Evolutionary conservation across 2,113 vertebrate species (phyloP).

Genomic region (Mesitornis unicolor): DNA sequence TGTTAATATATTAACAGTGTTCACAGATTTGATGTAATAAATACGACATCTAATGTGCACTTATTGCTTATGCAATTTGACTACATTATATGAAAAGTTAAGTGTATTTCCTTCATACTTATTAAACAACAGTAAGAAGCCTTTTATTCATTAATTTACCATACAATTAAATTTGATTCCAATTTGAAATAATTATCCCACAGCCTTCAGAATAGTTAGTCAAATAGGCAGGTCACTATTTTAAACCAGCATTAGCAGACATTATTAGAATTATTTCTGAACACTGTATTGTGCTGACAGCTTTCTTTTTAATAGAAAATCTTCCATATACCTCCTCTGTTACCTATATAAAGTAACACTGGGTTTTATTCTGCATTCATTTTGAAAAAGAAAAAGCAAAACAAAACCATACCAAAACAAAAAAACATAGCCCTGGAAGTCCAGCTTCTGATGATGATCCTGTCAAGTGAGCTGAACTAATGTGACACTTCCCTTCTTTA

Average conservation of each 20-base stretch:
- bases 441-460: not conserved
- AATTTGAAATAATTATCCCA: not conserved
- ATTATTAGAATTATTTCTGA: not conserved
- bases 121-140: not conserved
- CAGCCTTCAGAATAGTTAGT: not conserved
- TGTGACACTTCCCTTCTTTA: not conserved
- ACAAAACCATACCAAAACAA: not conserved
- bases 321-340: not conserved
- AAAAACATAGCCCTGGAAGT: not conserved
- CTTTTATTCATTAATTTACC: constrained; percentile 19
- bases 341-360: not conserved
- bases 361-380: not conserved
- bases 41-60: constrained; percentile 29
- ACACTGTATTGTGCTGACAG: not conserved
- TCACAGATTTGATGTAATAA: constrained; percentile 56
- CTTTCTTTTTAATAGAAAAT: not conserved
- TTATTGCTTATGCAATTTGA: constrained; percentile 34
- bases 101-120: constrained; percentile 21
- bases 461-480: not conserved
- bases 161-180: not conserved
- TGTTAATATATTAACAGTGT: constrained; percentile 63
- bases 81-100: constrained; percentile 12
- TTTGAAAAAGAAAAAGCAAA: not conserved
- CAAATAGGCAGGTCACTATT: not conserved
- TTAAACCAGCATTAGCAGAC: not conserved